Percentiles rank a stretch among this genome's conserved stretches.
These are phyloP conservation scores for Vireo altiloquus DNA, from an alignment of 2,113 vertebrate genomes.

Conservation along the genomic window DNA sequence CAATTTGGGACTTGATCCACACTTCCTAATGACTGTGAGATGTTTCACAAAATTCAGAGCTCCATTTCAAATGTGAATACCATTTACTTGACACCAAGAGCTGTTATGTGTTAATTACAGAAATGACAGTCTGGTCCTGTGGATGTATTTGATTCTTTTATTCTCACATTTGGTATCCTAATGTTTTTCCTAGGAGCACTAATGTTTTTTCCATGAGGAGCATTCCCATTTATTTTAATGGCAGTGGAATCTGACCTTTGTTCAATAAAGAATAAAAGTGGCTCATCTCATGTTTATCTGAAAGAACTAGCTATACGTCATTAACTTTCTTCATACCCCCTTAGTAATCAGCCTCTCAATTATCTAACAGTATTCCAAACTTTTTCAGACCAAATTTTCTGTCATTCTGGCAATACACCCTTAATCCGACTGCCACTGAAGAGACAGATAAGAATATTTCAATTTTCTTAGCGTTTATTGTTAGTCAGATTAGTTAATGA, in stretches of 20 bases:
- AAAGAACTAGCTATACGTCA: background rate
- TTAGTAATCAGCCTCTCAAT: background rate
- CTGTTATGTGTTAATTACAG: background rate
- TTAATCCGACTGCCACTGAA: background rate
- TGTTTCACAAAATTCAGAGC: background rate
- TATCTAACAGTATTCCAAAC: background rate
- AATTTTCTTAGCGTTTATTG: background rate
- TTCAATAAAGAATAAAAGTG: background rate
- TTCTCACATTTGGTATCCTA: background rate
- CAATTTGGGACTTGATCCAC: background rate
- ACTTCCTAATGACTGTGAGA: background rate
- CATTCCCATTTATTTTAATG: background rate
- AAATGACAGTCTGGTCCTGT: background rate
- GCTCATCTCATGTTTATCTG: background rate
- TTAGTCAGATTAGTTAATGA: background rate
- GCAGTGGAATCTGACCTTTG: background rate
- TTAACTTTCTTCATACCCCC: background rate
- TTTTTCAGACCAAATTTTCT: background rate
- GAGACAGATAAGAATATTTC: background rate
- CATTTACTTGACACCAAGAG: background rate
- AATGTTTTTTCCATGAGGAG: background rate
- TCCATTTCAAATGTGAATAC: background rate
- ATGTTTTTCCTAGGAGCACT: background rate
- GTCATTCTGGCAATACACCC: background rate
- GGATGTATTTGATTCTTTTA: background rate